phyloP scores from a whole-genome alignment of 2,113 vertebrate species.

The Mirounga angustirostris region DNA sequence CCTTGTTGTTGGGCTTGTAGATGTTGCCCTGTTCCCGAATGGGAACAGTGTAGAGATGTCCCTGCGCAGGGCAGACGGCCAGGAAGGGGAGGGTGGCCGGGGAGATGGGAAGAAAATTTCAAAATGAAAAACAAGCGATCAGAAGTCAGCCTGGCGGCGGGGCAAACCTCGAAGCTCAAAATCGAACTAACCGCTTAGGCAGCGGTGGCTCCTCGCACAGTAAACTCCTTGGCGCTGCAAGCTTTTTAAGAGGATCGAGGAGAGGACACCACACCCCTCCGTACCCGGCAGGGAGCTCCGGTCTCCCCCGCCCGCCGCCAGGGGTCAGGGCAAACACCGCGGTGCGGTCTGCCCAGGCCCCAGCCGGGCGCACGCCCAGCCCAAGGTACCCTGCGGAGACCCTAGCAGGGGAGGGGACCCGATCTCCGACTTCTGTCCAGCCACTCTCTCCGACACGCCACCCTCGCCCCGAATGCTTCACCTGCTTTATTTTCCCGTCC shows the following conservation, averaged over 20 bases:
- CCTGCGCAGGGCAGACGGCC: slow-evolving; percentile 86
- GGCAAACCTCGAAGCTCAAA: background rate
- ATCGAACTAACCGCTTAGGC: background rate
- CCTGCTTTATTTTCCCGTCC: background rate
- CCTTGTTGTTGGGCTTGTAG: slow-evolving; percentile 99
- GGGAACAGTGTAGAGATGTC: slow-evolving; percentile 94
- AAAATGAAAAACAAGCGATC: slow-evolving; percentile 62
- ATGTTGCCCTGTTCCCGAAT: slow-evolving; percentile 98
- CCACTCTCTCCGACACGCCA: background rate
- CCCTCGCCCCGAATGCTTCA: background rate
- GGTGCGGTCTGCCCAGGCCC: background rate
- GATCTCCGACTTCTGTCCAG: background rate
- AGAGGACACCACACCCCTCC: slow-evolving; percentile 93
- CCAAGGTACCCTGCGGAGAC: background rate
- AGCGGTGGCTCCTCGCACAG: slow-evolving; percentile 35
- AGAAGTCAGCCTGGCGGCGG: slow-evolving; percentile 35
- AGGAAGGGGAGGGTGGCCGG: slow-evolving; percentile 44
- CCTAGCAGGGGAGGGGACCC: background rate
- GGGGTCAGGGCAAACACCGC: slow-evolving; percentile 88
- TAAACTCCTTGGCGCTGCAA: slow-evolving; percentile 56
- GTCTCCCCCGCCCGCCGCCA: slow-evolving; percentile 89
- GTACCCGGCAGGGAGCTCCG: slow-evolving; percentile 72
- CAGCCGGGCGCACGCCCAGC: background rate
- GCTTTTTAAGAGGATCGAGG: slow-evolving; percentile 84
- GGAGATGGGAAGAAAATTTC: background rate